Evolutionary conservation across 2,888 invertebrate genomes (phyloP), one percentile per base, ranked within the genome.

Genomic region (Aphidius colemani): DNA sequence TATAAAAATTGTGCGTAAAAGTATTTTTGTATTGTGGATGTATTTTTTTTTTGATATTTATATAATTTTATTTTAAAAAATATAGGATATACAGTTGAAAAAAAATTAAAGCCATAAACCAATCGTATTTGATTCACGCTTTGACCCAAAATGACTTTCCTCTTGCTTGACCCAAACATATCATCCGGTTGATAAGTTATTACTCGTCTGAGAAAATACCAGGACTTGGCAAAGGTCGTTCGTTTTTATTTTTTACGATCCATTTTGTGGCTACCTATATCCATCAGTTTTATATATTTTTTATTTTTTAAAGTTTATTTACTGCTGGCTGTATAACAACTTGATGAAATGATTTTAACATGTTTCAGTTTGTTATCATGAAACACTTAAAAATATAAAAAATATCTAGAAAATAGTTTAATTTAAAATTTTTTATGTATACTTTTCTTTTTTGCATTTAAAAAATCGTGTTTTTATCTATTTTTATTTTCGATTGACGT

Each of bases 111-210:
- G 45, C 48, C 40, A 60, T 61, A 53, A 44, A 30, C 30, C 30
- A 30, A 30, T 30, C 30, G 30, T 30, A 30, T 43, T 41, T 11
- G 40, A 55, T 55, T 11, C 4, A 43, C 43, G 40, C 13, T 44
- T 53, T 8, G 13, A 7, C 44, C 10, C 44, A 2, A 9, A 44
- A 43, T 8, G 18, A 44, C 43, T 13, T 43, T 11, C 13, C 11
- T 44, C 8, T 10, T 2, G 30, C 13, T 44, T 44, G 18, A 44
- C 7, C 44, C 11, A 58, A 64, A 64, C 64, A 59, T 67, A 61
- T 63, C 65, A 66, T 67, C 68, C 64, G 61, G 65, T 66, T 69
- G 66, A 71, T 71, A 69, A 69, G 69, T 71, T 69, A 71, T 71
- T 67, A 67, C 64, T 68, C 69, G 64, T 65, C 66, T 67, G 59